phyloP scores from a whole-genome alignment of 92 coral and sea anemone species.

The Bergia sp. region DNA sequence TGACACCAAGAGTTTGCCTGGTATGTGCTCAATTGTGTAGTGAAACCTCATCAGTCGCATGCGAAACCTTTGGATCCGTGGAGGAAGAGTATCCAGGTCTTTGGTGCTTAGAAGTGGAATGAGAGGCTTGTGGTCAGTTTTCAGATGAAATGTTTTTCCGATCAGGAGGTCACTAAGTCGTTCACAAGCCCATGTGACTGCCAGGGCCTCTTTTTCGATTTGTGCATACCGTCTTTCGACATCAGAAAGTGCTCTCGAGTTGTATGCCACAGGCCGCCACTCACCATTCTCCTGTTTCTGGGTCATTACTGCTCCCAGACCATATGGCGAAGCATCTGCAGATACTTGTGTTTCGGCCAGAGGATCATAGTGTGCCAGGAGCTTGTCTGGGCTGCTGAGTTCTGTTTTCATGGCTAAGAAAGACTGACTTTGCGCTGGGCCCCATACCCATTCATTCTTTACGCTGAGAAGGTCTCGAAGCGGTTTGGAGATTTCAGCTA shows the following conservation, averaged over 20 bases:
- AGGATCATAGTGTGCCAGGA: conserved; percentile 30
- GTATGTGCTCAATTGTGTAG: too few relatives aligned
- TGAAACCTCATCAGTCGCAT: too few relatives aligned
- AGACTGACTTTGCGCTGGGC: conserved; percentile 26
- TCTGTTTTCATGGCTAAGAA: conserved; percentile 35
- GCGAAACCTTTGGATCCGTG: too few relatives aligned
- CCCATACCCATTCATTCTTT: conserved; percentile 28
- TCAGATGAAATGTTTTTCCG: too few relatives aligned
- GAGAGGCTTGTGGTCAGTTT: conserved; percentile 62
- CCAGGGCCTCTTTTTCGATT: conserved; percentile 28
- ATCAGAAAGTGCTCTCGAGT: too few relatives aligned
- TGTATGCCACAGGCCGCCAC: too few relatives aligned
- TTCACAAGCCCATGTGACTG: conserved; percentile 46
- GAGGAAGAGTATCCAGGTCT: too few relatives aligned
- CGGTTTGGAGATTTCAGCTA: conserved; percentile 43
- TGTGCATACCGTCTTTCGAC: conserved; percentile 32
- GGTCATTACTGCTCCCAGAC: conserved; percentile 29
- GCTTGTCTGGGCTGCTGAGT: conserved; percentile 8
- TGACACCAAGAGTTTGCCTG: conserved; percentile 11
- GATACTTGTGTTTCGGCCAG: conserved; percentile 22
- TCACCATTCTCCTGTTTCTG: too few relatives aligned
- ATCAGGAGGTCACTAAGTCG: conserved; percentile 36
- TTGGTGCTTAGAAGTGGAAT: too few relatives aligned
- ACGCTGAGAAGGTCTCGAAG: conserved; percentile 39
- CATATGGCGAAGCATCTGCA: conserved; percentile 17